Conservation (phyloP, 2,888 invertebrate genomes). For the Rhodophaea formosa region DNA sequence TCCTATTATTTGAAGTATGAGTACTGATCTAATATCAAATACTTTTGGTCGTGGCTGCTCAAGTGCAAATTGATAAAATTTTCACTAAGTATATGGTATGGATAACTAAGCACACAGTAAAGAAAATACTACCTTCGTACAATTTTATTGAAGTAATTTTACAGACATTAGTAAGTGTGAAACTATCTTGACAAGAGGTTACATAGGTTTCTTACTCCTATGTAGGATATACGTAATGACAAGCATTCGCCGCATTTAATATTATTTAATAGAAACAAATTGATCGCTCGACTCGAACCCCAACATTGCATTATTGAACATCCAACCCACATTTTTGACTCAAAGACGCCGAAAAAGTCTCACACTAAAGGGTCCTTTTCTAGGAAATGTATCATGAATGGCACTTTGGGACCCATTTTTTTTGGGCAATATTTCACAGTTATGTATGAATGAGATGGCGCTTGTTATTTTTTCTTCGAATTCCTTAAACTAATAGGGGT, state of each 20-base stretch:
- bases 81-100: too few species aligned
- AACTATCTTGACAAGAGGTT: too few species aligned
- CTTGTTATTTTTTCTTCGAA: constrained; percentile 10
- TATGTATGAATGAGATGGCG: constrained; percentile 27
- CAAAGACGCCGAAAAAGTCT: constrained; percentile 25
- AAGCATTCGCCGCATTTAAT: background rate
- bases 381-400: constrained; percentile 23
- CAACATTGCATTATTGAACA: background rate
- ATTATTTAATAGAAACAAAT: constrained; percentile 3
- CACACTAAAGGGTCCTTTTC: constrained; percentile 24
- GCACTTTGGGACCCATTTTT: constrained; percentile 21
- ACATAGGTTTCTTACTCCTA: too few species aligned
- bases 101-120: too few species aligned
- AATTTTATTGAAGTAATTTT: too few species aligned
- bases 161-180: too few species aligned
- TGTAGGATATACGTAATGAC: background rate
- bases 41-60: too few species aligned
- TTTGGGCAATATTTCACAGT: constrained; percentile 18
- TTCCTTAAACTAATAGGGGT: constrained; percentile 3
- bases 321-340: constrained; percentile 9
- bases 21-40: too few species aligned
- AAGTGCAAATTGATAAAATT: too few species aligned
- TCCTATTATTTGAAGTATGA: too few species aligned
- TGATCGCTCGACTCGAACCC: background rate
- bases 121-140: too few species aligned